Conservation (phyloP, 2,888 invertebrate species). For the Mesochorus sp. region DNA sequence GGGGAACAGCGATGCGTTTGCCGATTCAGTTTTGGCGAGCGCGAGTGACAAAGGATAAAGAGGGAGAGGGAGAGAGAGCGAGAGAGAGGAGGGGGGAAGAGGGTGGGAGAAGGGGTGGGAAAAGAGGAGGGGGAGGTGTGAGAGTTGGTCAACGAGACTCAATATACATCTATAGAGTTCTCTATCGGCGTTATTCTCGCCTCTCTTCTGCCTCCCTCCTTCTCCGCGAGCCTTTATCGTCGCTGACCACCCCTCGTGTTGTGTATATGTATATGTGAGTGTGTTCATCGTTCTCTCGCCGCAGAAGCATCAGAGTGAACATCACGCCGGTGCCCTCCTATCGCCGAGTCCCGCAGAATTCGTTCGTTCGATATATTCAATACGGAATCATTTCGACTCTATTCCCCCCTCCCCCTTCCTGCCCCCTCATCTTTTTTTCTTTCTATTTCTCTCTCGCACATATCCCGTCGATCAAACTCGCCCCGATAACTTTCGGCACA, state of each 20-base stretch:
- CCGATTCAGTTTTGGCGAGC: slow-evolving; percentile 49
- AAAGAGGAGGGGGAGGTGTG: slow-evolving; percentile 29
- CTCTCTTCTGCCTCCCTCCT: background rate
- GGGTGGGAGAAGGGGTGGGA: background rate
- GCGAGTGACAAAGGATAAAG: slow-evolving; percentile 41
- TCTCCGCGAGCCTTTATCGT: slow-evolving; percentile 5
- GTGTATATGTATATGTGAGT: too few species aligned
- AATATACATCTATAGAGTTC: slow-evolving; percentile 30
- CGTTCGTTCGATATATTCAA: slow-evolving; percentile 52
- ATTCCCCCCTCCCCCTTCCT: background rate
- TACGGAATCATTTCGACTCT: slow-evolving; percentile 35
- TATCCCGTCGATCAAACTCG: slow-evolving; percentile 2
- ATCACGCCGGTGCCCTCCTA: slow-evolving; percentile 48
- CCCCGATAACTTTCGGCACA: slow-evolving; percentile 20
- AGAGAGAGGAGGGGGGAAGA: slow-evolving; percentile 19
- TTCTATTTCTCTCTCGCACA: background rate
- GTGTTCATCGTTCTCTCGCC: slow-evolving; percentile 14
- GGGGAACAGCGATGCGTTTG: slow-evolving; percentile 56
- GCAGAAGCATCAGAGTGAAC: slow-evolving; percentile 11
- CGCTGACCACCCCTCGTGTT: slow-evolving; percentile 24
- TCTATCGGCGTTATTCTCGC: slow-evolving; percentile 7
- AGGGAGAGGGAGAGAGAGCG: background rate
- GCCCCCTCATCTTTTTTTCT: background rate
- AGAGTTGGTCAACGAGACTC: slow-evolving; percentile 45
- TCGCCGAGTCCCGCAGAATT: slow-evolving; percentile 11